Percentiles rank a stretch among this genome's conserved stretches.
Evolutionary conservation across 2,888 invertebrate genomes (phyloP).

Genomic region (Gastrophysa polygoni): DNA sequence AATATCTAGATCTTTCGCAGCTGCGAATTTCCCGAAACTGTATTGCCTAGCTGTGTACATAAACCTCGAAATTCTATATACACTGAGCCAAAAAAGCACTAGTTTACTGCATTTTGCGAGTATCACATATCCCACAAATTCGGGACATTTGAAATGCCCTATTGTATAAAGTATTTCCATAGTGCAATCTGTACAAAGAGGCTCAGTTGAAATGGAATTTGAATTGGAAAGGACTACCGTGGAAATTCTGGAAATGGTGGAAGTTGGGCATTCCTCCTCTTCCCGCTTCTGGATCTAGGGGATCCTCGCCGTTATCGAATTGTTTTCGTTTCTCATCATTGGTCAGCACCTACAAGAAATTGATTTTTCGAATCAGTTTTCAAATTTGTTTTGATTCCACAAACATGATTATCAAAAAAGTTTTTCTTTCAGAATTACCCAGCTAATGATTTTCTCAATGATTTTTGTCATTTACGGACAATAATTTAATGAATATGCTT

Average conservation of each 20-base stretch:
- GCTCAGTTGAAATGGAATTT: constrained; percentile 92
- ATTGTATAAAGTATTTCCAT: no score
- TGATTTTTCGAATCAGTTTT: no score
- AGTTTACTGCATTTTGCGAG: background rate
- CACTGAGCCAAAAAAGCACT: background rate
- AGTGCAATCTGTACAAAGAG: background rate
- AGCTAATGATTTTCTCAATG: no score
- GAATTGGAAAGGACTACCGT: constrained; percentile 92
- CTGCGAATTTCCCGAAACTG: background rate
- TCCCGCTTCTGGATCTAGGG: constrained; percentile 91
- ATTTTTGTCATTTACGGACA: no score
- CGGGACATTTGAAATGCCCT: no score
- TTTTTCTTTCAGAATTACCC: no score
- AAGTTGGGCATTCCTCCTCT: constrained; percentile 76
- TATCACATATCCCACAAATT: background rate
- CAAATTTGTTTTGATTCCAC: no score
- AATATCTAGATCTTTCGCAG: background rate
- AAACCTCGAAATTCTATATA: background rate
- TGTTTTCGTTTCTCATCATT: constrained; percentile 90
- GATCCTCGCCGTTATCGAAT: constrained; percentile 96
- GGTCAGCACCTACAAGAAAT: constrained; percentile 67
- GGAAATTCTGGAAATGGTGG: constrained; percentile 70
- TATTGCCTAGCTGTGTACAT: background rate
- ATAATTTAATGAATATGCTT: no score
- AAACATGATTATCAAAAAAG: no score